Evolutionary conservation across 1,140 invertebrate genomes (phyloP), one percentile per base, ranked within the genome.

Genomic region (Hestina assimilis): DNA sequence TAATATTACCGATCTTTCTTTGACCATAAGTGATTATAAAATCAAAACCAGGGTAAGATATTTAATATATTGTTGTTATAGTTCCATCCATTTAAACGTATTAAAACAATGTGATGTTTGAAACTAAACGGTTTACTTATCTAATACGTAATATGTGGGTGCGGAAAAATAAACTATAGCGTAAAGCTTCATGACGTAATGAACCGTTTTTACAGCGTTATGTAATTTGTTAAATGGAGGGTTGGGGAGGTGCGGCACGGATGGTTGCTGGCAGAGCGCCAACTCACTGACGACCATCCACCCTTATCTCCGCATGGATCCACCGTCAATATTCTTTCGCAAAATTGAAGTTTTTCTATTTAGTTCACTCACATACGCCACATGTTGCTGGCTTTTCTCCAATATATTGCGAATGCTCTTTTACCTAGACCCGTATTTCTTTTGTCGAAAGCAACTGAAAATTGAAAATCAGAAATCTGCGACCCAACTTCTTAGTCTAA

Each of bases 221-320:
- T 52, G 61, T 70, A 70, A 70, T 68, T 63, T 63, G 62, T 66
- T 66, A 66, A 66, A 53, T 64, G 59, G 24, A 59, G 28, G 47
- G 56, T 46, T 40, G 54, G 61, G 51, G 51, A 53, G 33, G 48
- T 46, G 63, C 55, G 55, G 52, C 42, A 53, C 28, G 35, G 51
- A 42, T 21, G 45, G 28, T 46, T 29, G 50, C 72, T 80, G 79
- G 77, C 79, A 11, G 4, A 21, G 46, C 47, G 77, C 80, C 80
- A 83, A 56, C 64, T 11, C 59, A 57, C 66, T 72, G 46, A 67
- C 67, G 61, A 66, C 42, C 65, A 64, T 67, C 70, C 61, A 63
- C 62, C 64, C 66, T 77, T 80, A 80, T 83, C 76, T 70, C 63
- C 29, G 56, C 50, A 55, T 56, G 64, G 52, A 75, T 79, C 60